Conservation (phyloP, 2,113 vertebrate species). For the Suricata suricatta region DNA sequence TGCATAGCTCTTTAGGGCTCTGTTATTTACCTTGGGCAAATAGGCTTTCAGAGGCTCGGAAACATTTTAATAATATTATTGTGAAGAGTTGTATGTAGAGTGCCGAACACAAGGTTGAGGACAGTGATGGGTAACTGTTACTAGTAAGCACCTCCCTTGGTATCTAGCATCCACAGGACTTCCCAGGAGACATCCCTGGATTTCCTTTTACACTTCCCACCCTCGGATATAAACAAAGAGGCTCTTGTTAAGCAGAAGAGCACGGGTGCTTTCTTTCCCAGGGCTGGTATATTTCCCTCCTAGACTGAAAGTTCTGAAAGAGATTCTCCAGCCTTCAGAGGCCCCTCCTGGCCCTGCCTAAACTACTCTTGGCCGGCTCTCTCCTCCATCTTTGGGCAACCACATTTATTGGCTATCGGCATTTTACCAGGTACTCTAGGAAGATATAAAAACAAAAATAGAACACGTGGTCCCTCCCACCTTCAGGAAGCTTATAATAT, state of each 20-base stretch:
- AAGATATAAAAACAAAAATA: neutral
- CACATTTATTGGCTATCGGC: neutral
- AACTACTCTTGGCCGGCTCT: neutral
- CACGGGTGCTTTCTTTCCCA: neutral
- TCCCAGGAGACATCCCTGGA: neutral
- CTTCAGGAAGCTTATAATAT: neutral
- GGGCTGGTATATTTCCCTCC: fast-evolving
- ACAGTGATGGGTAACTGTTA: neutral
- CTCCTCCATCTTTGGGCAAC: neutral
- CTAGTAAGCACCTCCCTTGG: neutral
- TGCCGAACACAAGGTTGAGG: neutral
- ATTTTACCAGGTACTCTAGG: neutral
- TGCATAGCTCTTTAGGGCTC: neutral
- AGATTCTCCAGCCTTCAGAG: neutral
- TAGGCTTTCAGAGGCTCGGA: neutral
- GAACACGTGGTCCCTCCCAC: neutral
- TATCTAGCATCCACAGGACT: neutral
- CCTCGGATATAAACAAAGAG: neutral
- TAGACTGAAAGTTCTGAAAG: neutral
- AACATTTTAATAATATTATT: neutral
- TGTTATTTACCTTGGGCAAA: constrained; percentile 25
- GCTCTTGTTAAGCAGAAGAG: neutral
- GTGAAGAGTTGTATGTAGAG: neutral
- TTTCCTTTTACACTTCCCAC: neutral
- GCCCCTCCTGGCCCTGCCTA: neutral